phyloP scores from a whole-genome alignment of 2,113 vertebrate species.

The Ceratotherium simum region DNA sequence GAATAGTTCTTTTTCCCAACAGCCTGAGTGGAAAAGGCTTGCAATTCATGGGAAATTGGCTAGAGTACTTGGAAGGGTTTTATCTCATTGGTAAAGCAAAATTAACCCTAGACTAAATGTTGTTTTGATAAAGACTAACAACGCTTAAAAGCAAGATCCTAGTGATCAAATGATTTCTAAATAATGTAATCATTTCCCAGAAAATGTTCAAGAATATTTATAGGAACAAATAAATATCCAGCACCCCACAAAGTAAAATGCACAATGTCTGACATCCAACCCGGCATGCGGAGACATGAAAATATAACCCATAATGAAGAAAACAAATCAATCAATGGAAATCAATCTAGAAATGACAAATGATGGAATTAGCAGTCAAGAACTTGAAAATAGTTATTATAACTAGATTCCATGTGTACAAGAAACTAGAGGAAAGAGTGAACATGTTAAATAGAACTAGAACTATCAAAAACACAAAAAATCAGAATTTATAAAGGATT shows the following conservation, averaged over 20 bases:
- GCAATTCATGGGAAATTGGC: background rate
- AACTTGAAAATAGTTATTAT: background rate
- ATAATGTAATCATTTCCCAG: background rate
- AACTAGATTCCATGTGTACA: background rate
- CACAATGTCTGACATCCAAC: background rate
- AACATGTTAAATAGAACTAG: background rate
- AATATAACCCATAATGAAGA: background rate
- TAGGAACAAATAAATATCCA: background rate
- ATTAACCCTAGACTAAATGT: background rate
- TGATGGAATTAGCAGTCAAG: background rate
- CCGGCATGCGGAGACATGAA: background rate
- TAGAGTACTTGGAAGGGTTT: background rate
- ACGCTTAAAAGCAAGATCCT: background rate
- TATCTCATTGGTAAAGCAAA: background rate
- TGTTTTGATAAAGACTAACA: background rate
- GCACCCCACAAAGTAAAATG: background rate
- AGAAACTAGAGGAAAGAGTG: background rate
- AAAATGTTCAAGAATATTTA: background rate
- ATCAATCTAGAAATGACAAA: background rate
- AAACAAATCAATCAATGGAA: background rate
- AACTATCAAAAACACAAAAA: background rate
- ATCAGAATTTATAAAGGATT: background rate
- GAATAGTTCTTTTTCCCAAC: background rate
- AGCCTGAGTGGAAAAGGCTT: background rate
- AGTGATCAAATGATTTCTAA: background rate